Conservation (phyloP, 2,797 vertebrate genomes). For the Peromyscus attwateri region DNA sequence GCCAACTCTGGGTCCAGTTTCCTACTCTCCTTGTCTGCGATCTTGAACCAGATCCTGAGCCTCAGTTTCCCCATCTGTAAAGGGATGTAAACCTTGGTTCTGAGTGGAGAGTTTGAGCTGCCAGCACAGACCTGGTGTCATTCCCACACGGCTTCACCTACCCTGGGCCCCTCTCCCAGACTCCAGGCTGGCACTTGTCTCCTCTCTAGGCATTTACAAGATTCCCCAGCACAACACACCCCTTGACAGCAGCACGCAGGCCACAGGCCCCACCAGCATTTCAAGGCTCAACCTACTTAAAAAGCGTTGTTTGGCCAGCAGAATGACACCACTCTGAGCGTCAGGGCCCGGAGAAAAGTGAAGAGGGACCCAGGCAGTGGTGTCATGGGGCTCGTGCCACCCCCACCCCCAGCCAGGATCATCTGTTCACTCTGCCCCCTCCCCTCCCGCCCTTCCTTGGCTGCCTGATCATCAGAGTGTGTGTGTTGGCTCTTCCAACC, state of each 20-base stretch:
- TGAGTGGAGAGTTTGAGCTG: accelerated
- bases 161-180: no score
- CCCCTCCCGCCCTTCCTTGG: not conserved
- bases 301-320: not conserved
- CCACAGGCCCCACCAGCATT: accelerated
- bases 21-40: not conserved
- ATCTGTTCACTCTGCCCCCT: not conserved
- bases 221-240: not conserved
- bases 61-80: not conserved
- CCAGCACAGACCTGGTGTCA: not conserved
- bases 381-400: not conserved
- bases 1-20: not conserved
- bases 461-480: not conserved
- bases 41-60: not conserved
- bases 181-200: accelerated
- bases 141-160: no score
- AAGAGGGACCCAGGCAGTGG: not conserved
- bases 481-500: no score
- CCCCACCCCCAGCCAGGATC: accelerated
- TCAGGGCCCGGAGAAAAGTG: not conserved
- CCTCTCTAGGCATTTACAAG: not conserved
- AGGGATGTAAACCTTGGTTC: not conserved
- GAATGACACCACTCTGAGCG: no score
- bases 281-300: not conserved
- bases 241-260: not conserved